Conservation (phyloP, 2,113 vertebrate genomes). For the Poicephalus gulielmi region DNA sequence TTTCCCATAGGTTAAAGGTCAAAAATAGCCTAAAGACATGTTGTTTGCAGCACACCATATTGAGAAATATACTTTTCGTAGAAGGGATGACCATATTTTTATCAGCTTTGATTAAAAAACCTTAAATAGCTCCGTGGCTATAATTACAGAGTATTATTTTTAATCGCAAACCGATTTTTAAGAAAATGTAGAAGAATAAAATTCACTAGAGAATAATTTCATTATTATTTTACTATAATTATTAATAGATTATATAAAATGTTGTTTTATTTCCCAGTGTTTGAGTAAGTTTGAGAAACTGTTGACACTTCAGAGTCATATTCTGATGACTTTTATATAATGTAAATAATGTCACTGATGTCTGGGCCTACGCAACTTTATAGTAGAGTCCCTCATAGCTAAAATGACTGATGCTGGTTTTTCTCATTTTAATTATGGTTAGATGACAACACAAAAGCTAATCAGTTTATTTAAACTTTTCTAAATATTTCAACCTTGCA, state of each 20-base stretch:
- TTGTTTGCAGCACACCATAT: slow-evolving; percentile 69
- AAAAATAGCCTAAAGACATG: slow-evolving; percentile 67
- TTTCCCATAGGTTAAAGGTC: slow-evolving; percentile 86
- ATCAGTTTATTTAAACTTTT: background rate
- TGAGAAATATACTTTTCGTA: slow-evolving; percentile 60
- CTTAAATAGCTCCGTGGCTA: background rate
- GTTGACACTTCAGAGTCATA: background rate
- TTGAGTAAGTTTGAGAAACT: background rate
- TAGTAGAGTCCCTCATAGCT: background rate
- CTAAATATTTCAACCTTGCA: background rate
- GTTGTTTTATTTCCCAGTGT: background rate
- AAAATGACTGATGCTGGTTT: background rate
- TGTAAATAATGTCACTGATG: background rate
- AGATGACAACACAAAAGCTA: background rate
- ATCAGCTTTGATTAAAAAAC: slow-evolving; percentile 28
- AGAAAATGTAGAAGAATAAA: background rate
- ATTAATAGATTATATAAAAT: background rate
- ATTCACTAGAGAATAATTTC: background rate
- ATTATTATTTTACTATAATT: slow-evolving; percentile 5
- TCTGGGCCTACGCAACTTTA: background rate
- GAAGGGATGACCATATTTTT: slow-evolving; percentile 37
- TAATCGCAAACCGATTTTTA: slow-evolving; percentile 13
- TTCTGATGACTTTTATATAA: background rate
- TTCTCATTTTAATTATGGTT: slow-evolving; percentile 1
- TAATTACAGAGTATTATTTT: slow-evolving; percentile 13